phyloP scores from a whole-genome alignment of 2,113 vertebrate species.

The Miniopterus natalensis region DNA sequence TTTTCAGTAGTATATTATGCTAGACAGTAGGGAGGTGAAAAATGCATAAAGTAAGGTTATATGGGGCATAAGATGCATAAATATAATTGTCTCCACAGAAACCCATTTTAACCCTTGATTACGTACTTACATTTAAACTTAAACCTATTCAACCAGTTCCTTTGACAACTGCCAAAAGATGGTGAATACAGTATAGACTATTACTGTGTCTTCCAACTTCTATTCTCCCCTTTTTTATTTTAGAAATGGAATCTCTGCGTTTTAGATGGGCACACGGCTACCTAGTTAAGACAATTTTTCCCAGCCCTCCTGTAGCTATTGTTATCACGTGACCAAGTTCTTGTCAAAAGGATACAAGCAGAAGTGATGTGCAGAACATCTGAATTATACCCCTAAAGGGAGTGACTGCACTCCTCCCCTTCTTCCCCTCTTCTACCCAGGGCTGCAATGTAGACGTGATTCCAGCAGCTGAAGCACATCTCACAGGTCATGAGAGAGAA shows the following conservation, averaged over 20 bases:
- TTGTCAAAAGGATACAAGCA: neutral
- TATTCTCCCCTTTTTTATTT: neutral
- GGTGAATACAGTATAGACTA: neutral
- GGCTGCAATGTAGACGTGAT: neutral
- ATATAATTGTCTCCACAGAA: neutral
- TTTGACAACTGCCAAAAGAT: neutral
- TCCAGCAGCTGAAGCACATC: neutral
- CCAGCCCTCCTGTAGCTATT: neutral
- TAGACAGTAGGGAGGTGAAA: neutral
- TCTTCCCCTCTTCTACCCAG: neutral
- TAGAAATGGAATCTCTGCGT: conserved; percentile 1
- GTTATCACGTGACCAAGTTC: neutral
- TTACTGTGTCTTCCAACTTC: neutral
- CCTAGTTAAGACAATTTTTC: neutral
- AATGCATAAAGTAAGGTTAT: neutral
- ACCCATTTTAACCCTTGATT: neutral
- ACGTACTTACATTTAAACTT: neutral
- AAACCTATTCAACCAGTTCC: neutral
- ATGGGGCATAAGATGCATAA: neutral
- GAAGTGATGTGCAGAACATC: neutral
- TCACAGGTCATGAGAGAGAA: neutral
- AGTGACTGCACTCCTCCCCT: neutral
- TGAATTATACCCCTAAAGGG: neutral
- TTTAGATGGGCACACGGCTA: neutral
- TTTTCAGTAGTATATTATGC: neutral